Percentiles rank a stretch among this genome's conserved stretches.
These are phyloP conservation scores for Phengaris alcon DNA, from an alignment of 2,888 invertebrate genomes.

Conservation along the genomic window DNA sequence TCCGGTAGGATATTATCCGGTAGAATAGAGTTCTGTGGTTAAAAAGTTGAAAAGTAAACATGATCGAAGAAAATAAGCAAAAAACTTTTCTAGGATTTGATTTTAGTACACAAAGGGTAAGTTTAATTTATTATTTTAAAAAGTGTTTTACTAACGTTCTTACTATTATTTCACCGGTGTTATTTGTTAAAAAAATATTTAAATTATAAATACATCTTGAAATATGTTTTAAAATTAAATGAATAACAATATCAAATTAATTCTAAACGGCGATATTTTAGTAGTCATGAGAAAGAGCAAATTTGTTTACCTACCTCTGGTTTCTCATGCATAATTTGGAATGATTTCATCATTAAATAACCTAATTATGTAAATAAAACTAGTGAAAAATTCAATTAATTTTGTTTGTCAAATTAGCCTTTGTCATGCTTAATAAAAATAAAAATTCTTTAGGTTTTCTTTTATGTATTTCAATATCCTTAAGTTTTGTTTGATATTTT, in stretches of 20 bases:
- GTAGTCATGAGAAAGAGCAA: no score
- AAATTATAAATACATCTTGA: no score
- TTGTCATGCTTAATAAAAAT: background rate
- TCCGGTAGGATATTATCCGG: no score
- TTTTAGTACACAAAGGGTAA: constrained; percentile 92
- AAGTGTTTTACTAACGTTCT: background rate
- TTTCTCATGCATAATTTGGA: background rate
- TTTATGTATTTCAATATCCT: background rate
- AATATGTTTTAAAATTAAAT: no score
- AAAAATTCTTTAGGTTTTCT: background rate
- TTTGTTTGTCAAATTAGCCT: background rate
- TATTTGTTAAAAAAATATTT: no score
- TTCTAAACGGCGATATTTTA: no score
- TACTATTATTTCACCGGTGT: background rate
- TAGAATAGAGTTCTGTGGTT: no score
- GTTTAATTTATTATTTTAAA: constrained; percentile 42
- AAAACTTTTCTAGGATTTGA: constrained; percentile 89
- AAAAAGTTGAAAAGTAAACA: constrained; percentile 63
- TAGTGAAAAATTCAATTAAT: background rate
- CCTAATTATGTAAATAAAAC: background rate
- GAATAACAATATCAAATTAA: no score
- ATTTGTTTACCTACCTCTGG: no score
- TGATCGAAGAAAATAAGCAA: constrained; percentile 60
- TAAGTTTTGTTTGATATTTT: constrained; percentile 48
- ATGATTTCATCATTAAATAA: background rate